Evolutionary conservation across 2,888 invertebrate genomes (phyloP).

Genomic region (Gymnoscelis rufifasciata): DNA sequence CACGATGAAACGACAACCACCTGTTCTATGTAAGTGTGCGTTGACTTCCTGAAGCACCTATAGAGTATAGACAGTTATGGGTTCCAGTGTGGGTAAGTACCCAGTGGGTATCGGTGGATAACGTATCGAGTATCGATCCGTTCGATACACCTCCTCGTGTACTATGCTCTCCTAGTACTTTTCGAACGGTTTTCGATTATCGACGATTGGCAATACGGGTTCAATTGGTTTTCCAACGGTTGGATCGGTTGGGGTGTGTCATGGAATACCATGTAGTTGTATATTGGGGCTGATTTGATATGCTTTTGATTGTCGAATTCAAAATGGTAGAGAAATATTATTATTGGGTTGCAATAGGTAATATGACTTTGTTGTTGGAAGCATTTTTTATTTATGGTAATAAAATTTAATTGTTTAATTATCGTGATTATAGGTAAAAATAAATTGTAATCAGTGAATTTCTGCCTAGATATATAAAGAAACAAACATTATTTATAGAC

Average conservation of each 20-base stretch:
- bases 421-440: too few relatives aligned
- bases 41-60: background rate
- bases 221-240: slow-evolving; percentile 34
- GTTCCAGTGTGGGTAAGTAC: slow-evolving; percentile 14
- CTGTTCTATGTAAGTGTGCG: slow-evolving; percentile 19
- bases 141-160: slow-evolving; percentile 53
- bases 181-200: slow-evolving; percentile 73
- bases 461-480: too few relatives aligned
- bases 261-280: slow-evolving; percentile 3
- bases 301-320: background rate
- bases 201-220: slow-evolving; percentile 64
- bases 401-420: too few relatives aligned
- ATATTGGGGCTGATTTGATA: background rate
- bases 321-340: too few relatives aligned
- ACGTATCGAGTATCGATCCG: slow-evolving; percentile 55
- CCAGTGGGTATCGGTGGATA: slow-evolving; percentile 25
- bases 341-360: too few relatives aligned
- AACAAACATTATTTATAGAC: too few relatives aligned
- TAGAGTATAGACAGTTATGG: slow-evolving; percentile 1
- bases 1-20: slow-evolving; percentile 25
- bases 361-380: too few relatives aligned
- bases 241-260: slow-evolving; percentile 8
- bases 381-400: too few relatives aligned
- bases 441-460: too few relatives aligned
- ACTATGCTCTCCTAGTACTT: slow-evolving; percentile 61